Percentiles rank a stretch among this genome's conserved stretches.
Conservation (phyloP, 2,797 vertebrate species). For the Gephyroberyx darwinii region DNA sequence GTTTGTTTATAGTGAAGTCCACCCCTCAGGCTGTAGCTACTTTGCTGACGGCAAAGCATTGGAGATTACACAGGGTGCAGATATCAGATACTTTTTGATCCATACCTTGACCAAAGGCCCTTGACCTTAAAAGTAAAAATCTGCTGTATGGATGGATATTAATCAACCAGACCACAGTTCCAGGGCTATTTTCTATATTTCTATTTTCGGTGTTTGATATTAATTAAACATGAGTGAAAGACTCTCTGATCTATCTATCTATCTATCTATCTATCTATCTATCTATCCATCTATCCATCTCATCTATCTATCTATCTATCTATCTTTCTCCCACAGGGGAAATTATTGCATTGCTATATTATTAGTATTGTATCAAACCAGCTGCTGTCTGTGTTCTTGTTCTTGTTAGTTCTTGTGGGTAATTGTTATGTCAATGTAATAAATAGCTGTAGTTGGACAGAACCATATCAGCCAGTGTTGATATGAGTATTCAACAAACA, state of each 20-base stretch:
- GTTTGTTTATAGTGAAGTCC: constrained; percentile 63
- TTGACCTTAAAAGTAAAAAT: constrained; percentile 48
- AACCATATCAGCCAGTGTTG: neutral
- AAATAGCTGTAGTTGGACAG: neutral
- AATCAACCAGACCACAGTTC: constrained; percentile 41
- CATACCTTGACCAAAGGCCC: constrained; percentile 47
- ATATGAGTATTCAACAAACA: neutral
- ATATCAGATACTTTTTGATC: constrained; percentile 55
- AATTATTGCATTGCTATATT: no score
- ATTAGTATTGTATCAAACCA: no score
- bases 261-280: no score
- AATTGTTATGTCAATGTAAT: neutral
- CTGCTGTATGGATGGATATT: constrained; percentile 35
- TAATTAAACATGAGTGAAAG: constrained; percentile 5
- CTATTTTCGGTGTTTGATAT: constrained; percentile 30
- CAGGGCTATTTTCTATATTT: constrained; percentile 19
- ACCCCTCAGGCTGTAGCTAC: constrained; percentile 52
- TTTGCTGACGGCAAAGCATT: constrained; percentile 61
- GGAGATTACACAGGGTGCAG: constrained; percentile 52
- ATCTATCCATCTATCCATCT: no score
- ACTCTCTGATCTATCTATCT: no score
- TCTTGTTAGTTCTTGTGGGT: no score
- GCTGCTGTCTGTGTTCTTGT: no score
- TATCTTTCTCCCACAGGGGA: no score
- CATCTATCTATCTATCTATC: no score